A percentile compares a stretch with the other conserved stretches of the same genome.
Evolutionary conservation across 2,888 invertebrate species (phyloP).

Genomic region (Lycocerus yunnanus): DNA sequence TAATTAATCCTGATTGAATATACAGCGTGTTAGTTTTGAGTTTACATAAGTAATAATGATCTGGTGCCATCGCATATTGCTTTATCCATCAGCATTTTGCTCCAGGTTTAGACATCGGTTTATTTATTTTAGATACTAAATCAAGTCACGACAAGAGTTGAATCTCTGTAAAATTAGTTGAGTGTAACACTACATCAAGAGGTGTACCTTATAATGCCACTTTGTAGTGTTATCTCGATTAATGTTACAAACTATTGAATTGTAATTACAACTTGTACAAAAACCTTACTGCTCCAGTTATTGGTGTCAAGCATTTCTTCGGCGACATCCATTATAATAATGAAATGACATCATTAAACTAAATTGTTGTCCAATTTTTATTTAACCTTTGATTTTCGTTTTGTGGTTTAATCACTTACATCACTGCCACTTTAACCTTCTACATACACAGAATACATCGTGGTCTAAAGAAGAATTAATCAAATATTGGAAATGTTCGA

Average conservation of each 20-base stretch:
- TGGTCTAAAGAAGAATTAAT: not conserved
- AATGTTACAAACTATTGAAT: not conserved
- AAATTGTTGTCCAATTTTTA: not conserved
- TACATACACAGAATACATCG: not conserved
- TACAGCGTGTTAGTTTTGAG: not conserved
- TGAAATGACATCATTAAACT: not conserved
- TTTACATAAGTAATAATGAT: not conserved
- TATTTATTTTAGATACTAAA: not conserved
- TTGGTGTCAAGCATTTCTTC: not conserved
- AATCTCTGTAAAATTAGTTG: not conserved
- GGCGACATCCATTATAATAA: not conserved
- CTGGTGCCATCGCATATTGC: too few relatives aligned
- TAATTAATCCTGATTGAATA: not conserved
- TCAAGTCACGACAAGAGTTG: not conserved
- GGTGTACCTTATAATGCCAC: not conserved
- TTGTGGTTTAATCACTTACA: not conserved
- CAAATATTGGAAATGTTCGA: not conserved
- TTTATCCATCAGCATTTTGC: not conserved
- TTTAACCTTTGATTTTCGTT: not conserved
- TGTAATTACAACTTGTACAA: not conserved
- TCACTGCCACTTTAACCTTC: not conserved
- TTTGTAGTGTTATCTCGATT: not conserved
- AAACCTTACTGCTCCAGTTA: not conserved
- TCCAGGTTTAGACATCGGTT: not conserved
- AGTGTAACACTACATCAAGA: not conserved